A percentile compares a stretch with the other conserved stretches of the same genome.
Evolutionary conservation across 2,888 invertebrate genomes (phyloP).

Genomic region (Frankliniella intonsa): DNA sequence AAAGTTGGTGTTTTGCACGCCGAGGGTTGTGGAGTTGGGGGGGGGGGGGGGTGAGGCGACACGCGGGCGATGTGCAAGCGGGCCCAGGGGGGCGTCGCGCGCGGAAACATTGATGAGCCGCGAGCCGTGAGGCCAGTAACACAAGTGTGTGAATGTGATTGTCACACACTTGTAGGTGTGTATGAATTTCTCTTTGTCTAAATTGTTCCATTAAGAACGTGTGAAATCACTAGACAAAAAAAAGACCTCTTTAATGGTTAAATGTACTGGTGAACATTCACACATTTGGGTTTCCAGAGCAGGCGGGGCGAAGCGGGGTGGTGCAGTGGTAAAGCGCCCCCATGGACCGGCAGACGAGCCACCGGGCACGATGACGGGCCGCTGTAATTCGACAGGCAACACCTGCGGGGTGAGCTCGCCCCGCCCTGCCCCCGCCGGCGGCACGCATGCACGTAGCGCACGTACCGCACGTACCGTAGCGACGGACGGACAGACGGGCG

Average conservation of each 20-base stretch:
- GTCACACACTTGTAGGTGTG: no score
- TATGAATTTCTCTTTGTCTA: no score
- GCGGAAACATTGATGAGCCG: slow-evolving; percentile 10
- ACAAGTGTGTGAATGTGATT: no score
- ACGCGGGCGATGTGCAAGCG: neutral
- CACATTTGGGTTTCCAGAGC: no score
- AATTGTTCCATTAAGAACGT: no score
- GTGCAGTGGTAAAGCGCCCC: no score
- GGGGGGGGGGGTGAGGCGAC: neutral
- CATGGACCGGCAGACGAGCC: no score
- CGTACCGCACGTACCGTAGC: neutral
- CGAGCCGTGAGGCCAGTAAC: neutral
- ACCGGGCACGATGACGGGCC: neutral
- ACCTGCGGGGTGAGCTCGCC: neutral
- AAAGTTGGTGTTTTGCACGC: neutral
- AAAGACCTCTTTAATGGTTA: no score
- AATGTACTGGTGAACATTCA: no score
- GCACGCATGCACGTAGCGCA: neutral
- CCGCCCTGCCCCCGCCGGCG: neutral
- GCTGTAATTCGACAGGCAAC: slow-evolving; percentile 7
- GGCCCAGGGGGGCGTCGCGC: neutral
- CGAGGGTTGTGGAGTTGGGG: neutral
- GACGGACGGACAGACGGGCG: neutral
- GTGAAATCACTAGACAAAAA: no score
- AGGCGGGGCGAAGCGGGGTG: no score